Percentiles rank a stretch among this genome's conserved stretches.
Evolutionary conservation across 2,797 vertebrate genomes (phyloP).

Genomic region (Benthosema pterotum): DNA sequence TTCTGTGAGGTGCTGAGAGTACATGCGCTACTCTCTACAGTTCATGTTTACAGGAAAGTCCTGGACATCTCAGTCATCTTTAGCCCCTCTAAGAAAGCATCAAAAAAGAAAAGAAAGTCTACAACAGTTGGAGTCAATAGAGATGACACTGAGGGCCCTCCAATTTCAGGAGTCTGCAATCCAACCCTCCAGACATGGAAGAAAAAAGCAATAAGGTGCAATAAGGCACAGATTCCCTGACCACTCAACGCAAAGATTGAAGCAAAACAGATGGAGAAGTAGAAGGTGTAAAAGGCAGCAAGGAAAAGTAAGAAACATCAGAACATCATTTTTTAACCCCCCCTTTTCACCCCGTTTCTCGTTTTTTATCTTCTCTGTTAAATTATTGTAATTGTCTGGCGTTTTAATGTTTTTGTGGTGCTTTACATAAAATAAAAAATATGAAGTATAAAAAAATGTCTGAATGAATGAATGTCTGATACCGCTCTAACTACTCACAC

Average conservation of each 20-base stretch:
- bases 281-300: constrained; percentile 83
- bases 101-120: constrained; percentile 76
- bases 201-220: constrained; percentile 75
- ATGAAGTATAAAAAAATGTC: too few relatives aligned
- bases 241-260: constrained; percentile 89
- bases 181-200: constrained; percentile 75
- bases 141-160: constrained; percentile 84
- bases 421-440: too few relatives aligned
- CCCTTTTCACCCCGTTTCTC: too few relatives aligned
- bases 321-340: too few relatives aligned
- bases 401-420: too few relatives aligned
- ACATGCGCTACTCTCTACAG: constrained; percentile 79
- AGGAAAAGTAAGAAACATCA: too few relatives aligned
- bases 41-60: constrained; percentile 86
- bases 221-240: constrained; percentile 82
- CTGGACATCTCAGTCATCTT: constrained; percentile 77
- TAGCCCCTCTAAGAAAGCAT: constrained; percentile 70
- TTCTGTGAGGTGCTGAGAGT: constrained; percentile 88
- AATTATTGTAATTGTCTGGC: too few relatives aligned
- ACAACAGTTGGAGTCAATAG: constrained; percentile 76
- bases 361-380: too few relatives aligned
- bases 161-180: constrained; percentile 87
- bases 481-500: too few relatives aligned
- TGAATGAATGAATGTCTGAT: too few relatives aligned
- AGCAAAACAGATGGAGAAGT: constrained; percentile 83